phyloP scores from a whole-genome alignment of 2,797 vertebrate genomes.

The Poeciliopsis turneri region DNA sequence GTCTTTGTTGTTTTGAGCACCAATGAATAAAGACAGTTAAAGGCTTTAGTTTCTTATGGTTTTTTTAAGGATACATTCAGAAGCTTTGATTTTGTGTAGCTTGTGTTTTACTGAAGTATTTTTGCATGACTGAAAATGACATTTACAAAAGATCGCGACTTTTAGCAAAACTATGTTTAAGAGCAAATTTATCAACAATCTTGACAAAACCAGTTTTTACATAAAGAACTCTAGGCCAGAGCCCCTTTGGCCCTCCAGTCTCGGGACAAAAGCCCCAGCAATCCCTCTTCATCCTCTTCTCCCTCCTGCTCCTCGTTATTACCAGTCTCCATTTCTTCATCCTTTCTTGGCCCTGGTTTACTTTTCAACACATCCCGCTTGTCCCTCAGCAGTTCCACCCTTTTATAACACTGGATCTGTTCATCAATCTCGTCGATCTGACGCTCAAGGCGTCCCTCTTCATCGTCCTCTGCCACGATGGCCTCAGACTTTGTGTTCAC shows the following conservation, averaged over 20 bases:
- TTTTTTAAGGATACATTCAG: constrained; percentile 11
- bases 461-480: constrained; percentile 97
- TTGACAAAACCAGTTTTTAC: neutral
- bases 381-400: constrained; percentile 89
- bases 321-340: constrained; percentile 65
- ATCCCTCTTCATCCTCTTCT: constrained; percentile 89
- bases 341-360: constrained; percentile 56
- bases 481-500: constrained; percentile 97
- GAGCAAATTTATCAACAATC: neutral
- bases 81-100: neutral
- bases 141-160: constrained; percentile 23
- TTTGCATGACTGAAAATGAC: constrained; percentile 20
- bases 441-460: constrained; percentile 93
- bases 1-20: constrained; percentile 68
- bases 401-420: constrained; percentile 93
- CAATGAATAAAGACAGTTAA: constrained; percentile 72
- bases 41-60: constrained; percentile 15
- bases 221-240: constrained; percentile 76
- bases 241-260: constrained; percentile 97
- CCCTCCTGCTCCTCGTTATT: constrained; percentile 82
- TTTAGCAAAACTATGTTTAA: constrained; percentile 24
- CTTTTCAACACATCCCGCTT: constrained; percentile 87
- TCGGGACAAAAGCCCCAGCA: constrained; percentile 87
- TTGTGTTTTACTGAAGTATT: constrained; percentile 8
- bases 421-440: constrained; percentile 98